phyloP scores from a whole-genome alignment of 2,888 invertebrate genomes.

The Nephrotoma guestfalica region DNA sequence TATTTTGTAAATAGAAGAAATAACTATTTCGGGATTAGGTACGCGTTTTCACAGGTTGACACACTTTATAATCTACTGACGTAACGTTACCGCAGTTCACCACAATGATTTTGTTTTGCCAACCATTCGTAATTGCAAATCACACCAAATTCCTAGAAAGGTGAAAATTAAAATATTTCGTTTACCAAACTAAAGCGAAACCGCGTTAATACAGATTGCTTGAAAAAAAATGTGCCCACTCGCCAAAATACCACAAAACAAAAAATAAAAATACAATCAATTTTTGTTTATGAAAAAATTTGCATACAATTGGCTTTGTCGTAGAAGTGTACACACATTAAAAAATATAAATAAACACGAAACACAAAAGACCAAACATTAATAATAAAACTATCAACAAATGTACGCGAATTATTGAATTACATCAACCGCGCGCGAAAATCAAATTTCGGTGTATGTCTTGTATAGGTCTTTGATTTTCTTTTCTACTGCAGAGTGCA shows the following conservation, averaged over 20 bases:
- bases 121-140: not conserved
- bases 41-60: not conserved
- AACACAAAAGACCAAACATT: not conserved
- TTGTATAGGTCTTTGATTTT: not conserved
- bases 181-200: not conserved
- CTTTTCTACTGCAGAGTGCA: no score
- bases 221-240: not conserved
- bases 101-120: not conserved
- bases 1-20: no score
- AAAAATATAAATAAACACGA: not conserved
- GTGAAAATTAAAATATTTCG: not conserved
- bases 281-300: not conserved
- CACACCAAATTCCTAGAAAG: not conserved
- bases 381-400: not conserved
- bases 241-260: not conserved
- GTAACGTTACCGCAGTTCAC: not conserved
- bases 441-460: not conserved
- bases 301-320: not conserved
- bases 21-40: no score
- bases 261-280: not conserved
- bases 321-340: not conserved
- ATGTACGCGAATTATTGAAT: not conserved
- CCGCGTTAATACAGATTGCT: not conserved
- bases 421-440: not conserved
- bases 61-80: not conserved